These are phyloP conservation scores for Magallana angulata DNA, from an alignment of 1,140 invertebrate species.

Conservation along the genomic window DNA sequence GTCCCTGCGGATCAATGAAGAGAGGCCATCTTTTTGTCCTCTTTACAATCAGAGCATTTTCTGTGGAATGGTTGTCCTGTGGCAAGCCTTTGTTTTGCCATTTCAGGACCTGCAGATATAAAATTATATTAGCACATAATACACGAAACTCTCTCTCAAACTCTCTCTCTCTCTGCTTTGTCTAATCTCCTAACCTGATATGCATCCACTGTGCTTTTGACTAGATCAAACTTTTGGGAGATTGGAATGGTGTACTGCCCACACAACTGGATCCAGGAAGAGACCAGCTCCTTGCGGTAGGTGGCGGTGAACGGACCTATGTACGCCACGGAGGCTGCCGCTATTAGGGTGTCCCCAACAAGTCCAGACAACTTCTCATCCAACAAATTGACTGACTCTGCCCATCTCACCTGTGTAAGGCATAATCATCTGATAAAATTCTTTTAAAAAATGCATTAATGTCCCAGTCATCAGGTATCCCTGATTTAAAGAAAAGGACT, in stretches of 20 bases:
- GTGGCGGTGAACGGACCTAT: slow-evolving; percentile 76
- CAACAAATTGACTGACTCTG: slow-evolving; percentile 84
- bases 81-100: slow-evolving; percentile 92
- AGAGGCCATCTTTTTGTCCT: slow-evolving; percentile 89
- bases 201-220: slow-evolving; percentile 88
- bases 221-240: slow-evolving; percentile 82
- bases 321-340: slow-evolving; percentile 77
- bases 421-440: neutral
- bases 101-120: slow-evolving; percentile 85
- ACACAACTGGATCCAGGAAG: slow-evolving; percentile 71
- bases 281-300: slow-evolving; percentile 72
- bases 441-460: too few species aligned
- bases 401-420: slow-evolving; percentile 86
- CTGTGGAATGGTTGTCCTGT: slow-evolving; percentile 89
- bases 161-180: too few species aligned
- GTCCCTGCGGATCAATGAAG: slow-evolving; percentile 93
- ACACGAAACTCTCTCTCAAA: neutral
- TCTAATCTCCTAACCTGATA: slow-evolving; percentile 68
- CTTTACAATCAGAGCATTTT: slow-evolving; percentile 92
- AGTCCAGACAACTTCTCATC: slow-evolving; percentile 75
- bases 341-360: slow-evolving; percentile 77
- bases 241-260: slow-evolving; percentile 73
- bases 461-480: too few species aligned
- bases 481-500: too few species aligned
- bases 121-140: neutral